Base-by-base conservation (phyloP, 2,888 invertebrate genomes). In the Drosophila koepferae region DNA sequence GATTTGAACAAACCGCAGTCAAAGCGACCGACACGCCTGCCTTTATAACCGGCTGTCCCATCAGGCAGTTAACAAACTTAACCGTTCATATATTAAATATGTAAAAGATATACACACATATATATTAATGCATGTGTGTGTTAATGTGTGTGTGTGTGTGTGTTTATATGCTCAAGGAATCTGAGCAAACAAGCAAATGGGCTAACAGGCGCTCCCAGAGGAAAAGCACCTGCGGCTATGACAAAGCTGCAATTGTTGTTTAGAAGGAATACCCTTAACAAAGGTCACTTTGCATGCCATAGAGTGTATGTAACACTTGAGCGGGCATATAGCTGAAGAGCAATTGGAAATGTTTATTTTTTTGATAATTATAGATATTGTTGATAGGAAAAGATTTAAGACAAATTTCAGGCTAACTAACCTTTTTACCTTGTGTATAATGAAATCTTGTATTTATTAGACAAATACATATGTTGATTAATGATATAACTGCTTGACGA, bases 1-100 rank as follows among this genome's bases (percentile, higher is more conserved):
- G 63, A 72, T 69, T 79, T 75, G 60, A 68, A 72, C 72, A 79
- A 78, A 55, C 60, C 66, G 44, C 62, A 66, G 64, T 76, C 79
- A 79, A 80, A 80, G 80, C 63, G 51, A 36, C 76, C 78, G 80
- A 75, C 80, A 78, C 77, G 80, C 80, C 81, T 73, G 65, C 58
- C 58, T 69, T 46, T 51, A 69, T 71, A 86, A 69, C 86, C 86
- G 62, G 79, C 79, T 76, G 73, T 71, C 72, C 64, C 71, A 72
- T 73, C 86, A 74, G 51, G 65, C 77, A 66, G 65, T 77, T 68
- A 67, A 63, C 62, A 55, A 81, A 72, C 56, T 46, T 46, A 60
- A 36, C 48, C 40, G 51, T 31, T 53, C 63, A 44, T 36, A 60
- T 71, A 72, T 72, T 71, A 64, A 72, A 63, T 69, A 71, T 71